Conservation (phyloP, 2,797 vertebrate genomes). For the Lophotriccus pileatus region DNA sequence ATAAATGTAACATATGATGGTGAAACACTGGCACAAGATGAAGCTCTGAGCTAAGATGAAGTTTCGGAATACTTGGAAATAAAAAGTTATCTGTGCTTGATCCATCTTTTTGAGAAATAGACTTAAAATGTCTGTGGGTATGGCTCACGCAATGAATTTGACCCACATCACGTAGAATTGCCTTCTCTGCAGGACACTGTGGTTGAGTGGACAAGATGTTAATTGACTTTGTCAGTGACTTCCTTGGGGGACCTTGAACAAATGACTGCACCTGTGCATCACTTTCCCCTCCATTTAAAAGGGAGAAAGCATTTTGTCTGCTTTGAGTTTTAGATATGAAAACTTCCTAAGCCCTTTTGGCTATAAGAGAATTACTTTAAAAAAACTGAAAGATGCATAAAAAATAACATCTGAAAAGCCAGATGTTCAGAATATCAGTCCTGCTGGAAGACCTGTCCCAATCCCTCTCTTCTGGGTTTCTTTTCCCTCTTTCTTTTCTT, state of each 20-base stretch:
- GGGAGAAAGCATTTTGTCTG: background rate
- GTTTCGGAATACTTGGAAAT: background rate
- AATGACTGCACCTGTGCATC: conserved; percentile 53
- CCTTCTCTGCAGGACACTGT: background rate
- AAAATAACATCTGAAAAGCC: background rate
- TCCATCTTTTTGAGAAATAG: background rate
- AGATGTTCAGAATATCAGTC: background rate
- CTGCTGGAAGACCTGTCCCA: background rate
- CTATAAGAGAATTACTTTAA: background rate
- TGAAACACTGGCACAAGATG: background rate
- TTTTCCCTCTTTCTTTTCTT: background rate
- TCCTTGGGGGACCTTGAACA: conserved; percentile 37
- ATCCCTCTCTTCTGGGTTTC: background rate
- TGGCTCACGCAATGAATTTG: background rate
- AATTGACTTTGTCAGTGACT: conserved; percentile 46
- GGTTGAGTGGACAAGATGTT: background rate
- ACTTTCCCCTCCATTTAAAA: conserved; percentile 16
- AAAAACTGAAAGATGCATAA: background rate
- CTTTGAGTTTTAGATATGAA: background rate
- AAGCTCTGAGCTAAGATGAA: background rate
- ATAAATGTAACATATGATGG: conserved; percentile 32
- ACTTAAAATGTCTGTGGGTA: background rate
- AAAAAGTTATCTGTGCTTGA: background rate
- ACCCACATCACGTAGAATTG: background rate
- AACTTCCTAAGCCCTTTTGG: background rate